Conservation (phyloP, 2,888 invertebrate genomes). For the Falcaria lacertinaria region DNA sequence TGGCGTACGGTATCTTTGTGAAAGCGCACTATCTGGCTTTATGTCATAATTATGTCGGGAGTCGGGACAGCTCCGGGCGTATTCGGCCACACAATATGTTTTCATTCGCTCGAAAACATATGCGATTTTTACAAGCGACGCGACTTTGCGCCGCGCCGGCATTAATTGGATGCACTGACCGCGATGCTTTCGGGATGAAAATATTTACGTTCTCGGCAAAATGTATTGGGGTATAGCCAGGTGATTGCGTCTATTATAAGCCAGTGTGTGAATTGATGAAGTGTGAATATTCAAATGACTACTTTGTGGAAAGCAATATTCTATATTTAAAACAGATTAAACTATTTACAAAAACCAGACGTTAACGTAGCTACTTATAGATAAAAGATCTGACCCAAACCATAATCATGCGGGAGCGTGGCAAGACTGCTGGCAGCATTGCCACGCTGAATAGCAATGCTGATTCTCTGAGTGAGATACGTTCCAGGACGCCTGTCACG, state of each 20-base stretch:
- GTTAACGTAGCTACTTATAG: no score
- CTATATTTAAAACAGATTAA: no score
- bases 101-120: constrained; percentile 38
- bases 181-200: constrained; percentile 49
- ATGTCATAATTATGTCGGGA: constrained; percentile 42
- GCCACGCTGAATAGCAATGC: no score
- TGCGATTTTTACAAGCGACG: constrained; percentile 50
- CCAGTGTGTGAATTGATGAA: constrained; percentile 23
- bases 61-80: constrained; percentile 20
- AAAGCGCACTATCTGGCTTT: constrained; percentile 40
- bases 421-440: no score
- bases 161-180: constrained; percentile 70
- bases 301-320: no score
- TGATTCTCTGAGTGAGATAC: no score
- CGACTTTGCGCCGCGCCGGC: constrained; percentile 39
- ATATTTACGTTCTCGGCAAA: constrained; percentile 54
- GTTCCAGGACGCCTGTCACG: no score
- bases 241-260: constrained; percentile 31
- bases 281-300: no score
- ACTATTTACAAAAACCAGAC: no score
- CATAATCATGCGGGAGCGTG: no score
- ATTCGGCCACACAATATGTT: constrained; percentile 32
- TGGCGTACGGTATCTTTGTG: constrained; percentile 32
- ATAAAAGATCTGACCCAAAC: no score
- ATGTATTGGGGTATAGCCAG: constrained; percentile 58